Evolutionary conservation across 2,113 vertebrate species (phyloP), one percentile per base, ranked within the genome.

Genomic region (Daphoenositta chrysoptera): DNA sequence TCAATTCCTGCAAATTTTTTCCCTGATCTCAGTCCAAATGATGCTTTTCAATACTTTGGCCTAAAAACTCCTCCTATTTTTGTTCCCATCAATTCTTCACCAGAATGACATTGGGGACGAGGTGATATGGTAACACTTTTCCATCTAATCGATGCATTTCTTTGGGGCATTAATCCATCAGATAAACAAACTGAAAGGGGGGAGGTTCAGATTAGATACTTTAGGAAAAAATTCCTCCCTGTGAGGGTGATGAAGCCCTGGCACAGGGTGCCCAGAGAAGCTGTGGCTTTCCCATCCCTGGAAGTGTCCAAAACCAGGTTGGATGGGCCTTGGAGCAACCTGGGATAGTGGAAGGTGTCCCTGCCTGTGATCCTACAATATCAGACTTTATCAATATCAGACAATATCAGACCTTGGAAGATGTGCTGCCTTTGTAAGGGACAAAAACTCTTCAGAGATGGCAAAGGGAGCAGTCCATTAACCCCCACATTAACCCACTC

Each of bases 21-120:
- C n/a, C 54, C 64, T 33, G 21, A 35, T 51, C 30, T 39, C 51
- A 58, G 8, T 35, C 22, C 51, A 66, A 81, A 72, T 2, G 4
- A n/a, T 5, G 13, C 24, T 70, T 70, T 69, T 56, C 37, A 61
- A 31, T 2, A 26, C 11, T 77, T 53, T 10, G 33, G 39, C 13
- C n/a, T 47, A 33, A 47, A 75, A 76, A 1, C 15, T 64, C 42
- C 65, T 82, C 8, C 22, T 50, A 1, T 47, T 40, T 56, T 3
- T 68, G 23, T 8, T 24, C 15, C 28, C 26, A 44, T 65, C 31
- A 69, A n/a, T 11, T 13, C 42, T 48, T 69, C 22, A 60, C 39
- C 11, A 24, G 40, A 91, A 66, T 35, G 54, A 54, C 9, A 27
- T 1, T 2, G 21, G 39, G 8, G 33, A 83, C 0, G 0, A 78